Percentiles rank a stretch among this genome's conserved stretches.
phyloP scores from a whole-genome alignment of 2,113 vertebrate species.

The Willisornis vidua region DNA sequence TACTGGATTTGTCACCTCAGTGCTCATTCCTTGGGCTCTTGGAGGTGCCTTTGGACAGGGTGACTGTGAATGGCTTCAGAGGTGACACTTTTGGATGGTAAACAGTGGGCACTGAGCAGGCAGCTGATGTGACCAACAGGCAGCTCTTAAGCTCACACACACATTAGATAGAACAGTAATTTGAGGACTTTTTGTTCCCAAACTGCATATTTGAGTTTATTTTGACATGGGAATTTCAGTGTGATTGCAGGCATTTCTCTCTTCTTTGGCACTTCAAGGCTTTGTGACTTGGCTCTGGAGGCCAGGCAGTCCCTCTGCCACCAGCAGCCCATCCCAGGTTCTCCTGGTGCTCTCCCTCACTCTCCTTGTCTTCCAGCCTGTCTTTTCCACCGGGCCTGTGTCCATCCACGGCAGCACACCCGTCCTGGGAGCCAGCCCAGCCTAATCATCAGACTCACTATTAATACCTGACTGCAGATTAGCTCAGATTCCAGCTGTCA shows the following conservation, averaged over 20 bases:
- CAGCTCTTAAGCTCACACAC: rapidly evolving
- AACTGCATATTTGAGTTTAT: not conserved
- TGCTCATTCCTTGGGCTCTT: not conserved
- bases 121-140: not conserved
- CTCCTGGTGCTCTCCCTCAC: not conserved
- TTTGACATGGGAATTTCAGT: not conserved
- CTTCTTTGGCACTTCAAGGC: not conserved
- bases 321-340: not conserved
- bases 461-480: not conserved
- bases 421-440: not conserved
- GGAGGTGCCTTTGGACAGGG: not conserved
- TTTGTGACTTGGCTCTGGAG: not conserved
- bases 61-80: not conserved
- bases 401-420: not conserved
- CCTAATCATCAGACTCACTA: not conserved
- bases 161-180: not conserved
- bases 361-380: not conserved
- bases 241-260: not conserved
- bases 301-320: not conserved
- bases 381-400: not conserved
- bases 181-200: not conserved
- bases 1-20: not conserved
- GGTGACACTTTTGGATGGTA: not conserved
- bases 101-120: not conserved
- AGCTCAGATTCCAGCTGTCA: not conserved